A percentile compares a stretch with the other conserved stretches of the same genome.
These are phyloP conservation scores for Papilio dardanus DNA, from an alignment of 1,140 invertebrate species.

Conservation along the genomic window DNA sequence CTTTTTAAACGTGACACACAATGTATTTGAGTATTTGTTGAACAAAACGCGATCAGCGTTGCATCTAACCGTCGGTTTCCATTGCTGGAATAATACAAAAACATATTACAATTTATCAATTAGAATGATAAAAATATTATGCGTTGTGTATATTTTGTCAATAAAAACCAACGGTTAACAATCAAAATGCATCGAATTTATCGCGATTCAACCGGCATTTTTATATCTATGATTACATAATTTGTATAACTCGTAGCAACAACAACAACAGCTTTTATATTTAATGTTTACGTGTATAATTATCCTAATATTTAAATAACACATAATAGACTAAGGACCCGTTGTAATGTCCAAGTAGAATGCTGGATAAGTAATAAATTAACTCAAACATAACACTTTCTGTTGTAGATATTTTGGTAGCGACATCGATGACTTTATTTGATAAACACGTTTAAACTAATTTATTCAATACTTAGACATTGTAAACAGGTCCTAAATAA, in stretches of 20 bases:
- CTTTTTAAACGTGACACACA: constrained; percentile 42
- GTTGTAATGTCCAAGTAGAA: too few relatives aligned
- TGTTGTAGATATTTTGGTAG: too few relatives aligned
- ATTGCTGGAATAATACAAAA: background rate
- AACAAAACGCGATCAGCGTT: constrained; percentile 35
- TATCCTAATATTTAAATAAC: constrained; percentile 60
- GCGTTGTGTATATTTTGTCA: background rate
- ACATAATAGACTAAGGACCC: constrained; percentile 57
- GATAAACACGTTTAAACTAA: too few relatives aligned
- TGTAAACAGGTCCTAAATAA: too few relatives aligned
- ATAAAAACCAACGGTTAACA: background rate
- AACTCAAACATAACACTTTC: too few relatives aligned
- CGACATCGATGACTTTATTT: too few relatives aligned
- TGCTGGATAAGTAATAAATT: too few relatives aligned
- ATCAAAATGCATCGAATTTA: constrained; percentile 29
- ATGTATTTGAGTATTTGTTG: constrained; percentile 40
- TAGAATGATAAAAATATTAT: background rate
- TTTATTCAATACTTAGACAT: too few relatives aligned
- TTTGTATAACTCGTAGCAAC: constrained; percentile 78
- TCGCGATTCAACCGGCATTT: constrained; percentile 48
- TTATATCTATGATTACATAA: constrained; percentile 62
- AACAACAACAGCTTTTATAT: constrained; percentile 71
- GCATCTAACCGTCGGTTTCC: background rate
- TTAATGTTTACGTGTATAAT: constrained; percentile 66
- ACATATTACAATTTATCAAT: background rate